phyloP scores from a whole-genome alignment of 2,797 vertebrate species.

The Cercopithecus neglectus region DNA sequence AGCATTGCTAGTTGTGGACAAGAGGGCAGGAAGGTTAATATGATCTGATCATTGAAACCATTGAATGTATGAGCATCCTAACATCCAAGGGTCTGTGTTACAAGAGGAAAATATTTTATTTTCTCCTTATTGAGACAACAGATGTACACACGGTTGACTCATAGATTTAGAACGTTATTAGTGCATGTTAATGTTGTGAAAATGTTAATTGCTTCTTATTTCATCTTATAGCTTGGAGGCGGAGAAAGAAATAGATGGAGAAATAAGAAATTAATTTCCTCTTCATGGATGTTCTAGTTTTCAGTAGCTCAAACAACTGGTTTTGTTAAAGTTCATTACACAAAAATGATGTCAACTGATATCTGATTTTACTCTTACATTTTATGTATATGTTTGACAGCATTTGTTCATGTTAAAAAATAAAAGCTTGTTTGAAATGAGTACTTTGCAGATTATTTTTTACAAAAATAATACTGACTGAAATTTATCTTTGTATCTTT shows the following conservation, averaged over 20 bases:
- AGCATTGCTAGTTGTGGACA: background rate
- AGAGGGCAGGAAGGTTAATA: background rate
- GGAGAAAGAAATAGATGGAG: background rate
- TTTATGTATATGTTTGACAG: background rate
- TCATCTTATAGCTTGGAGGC: background rate
- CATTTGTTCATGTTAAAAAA: background rate
- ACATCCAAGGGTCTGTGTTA: background rate
- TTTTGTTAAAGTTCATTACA: background rate
- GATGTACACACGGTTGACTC: background rate
- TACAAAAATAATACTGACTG: background rate
- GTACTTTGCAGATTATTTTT: background rate
- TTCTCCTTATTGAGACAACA: background rate
- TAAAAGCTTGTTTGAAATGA: constrained; percentile 36
- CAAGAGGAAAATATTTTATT: background rate
- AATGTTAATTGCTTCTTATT: constrained; percentile 1
- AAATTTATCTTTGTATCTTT: background rate
- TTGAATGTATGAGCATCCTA: background rate
- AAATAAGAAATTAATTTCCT: background rate
- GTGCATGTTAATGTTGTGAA: background rate
- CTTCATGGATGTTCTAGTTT: background rate
- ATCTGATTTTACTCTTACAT: background rate
- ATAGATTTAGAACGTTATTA: constrained; percentile 2
- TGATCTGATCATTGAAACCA: background rate
- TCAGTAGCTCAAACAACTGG: background rate
- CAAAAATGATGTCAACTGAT: background rate